Evolutionary conservation across 2,113 vertebrate species (phyloP), one percentile per base, ranked within the genome.

Genomic region (Piprites chloris): DNA sequence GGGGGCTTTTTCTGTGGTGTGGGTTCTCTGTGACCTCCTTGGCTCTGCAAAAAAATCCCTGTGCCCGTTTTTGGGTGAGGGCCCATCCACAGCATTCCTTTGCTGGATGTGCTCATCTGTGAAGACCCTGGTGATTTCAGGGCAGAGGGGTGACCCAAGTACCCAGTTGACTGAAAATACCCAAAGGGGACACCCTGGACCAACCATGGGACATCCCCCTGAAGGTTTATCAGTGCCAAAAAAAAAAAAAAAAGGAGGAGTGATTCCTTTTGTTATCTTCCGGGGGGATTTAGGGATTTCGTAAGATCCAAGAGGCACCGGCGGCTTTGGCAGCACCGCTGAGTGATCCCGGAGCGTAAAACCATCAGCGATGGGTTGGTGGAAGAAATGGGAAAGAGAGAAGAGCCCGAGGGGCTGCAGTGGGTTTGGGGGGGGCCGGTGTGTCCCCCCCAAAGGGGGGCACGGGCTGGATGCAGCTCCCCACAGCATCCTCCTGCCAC

Each of bases 261-360:
- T 2, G 49, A 26, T 9, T 3, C 7, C 42, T 63, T 27, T 17
- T 8, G 12, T 14, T 2, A 1, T 1, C 1, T 55, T 92, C 37
- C 12, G 15, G 41, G 67, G 1, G 12, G 15, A 12, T 62, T 3
- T 28, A 9, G 26, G 39, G 16, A 8, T 39, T 83, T 49, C 19
- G 1, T 2, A 3, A 52, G 24, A 28, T 0, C 44, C 8, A 0
- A 0, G 20, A 50, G 19, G 20, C 23, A 6, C 1, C 3, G 0
- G 21, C 0, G 0, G 16, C 61, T 39, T n/a, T 0, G 4, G 21
- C 42, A 44, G 19, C 37, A 4, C 30, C 62, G 4, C 37, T 0
- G 3, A 0, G 26, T 0, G 8, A 11, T 5, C 19, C 5, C 0
- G 30, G 32, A 12, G 12, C 1, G 0, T 2, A 3, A 68, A 22